phyloP scores from a whole-genome alignment of 64 coral and sea anemone species.

The Stichodactyla helianthus region DNA sequence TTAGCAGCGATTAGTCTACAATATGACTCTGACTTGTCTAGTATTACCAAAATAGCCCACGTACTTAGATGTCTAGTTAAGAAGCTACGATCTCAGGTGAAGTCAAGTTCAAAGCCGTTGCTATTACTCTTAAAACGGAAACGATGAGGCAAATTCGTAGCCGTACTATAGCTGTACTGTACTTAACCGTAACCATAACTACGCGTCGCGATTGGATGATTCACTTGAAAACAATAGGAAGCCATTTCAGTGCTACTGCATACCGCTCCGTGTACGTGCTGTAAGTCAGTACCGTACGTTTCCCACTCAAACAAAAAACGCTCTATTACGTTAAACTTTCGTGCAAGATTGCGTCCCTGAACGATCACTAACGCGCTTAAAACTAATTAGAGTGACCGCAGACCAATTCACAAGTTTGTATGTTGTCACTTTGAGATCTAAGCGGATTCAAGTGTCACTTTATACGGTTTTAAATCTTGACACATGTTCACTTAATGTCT shows the following conservation, averaged over 20 bases:
- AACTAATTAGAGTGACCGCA: background rate
- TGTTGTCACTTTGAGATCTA: background rate
- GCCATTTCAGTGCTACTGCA: too few relatives aligned
- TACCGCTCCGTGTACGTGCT: too few relatives aligned
- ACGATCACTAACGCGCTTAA: background rate
- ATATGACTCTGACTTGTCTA: background rate
- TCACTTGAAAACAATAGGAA: too few relatives aligned
- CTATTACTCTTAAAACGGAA: background rate
- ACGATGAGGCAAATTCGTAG: too few relatives aligned
- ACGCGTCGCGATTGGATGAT: too few relatives aligned
- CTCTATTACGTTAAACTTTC: background rate
- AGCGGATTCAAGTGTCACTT: background rate
- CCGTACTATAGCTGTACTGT: too few relatives aligned
- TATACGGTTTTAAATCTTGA: background rate
- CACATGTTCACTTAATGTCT: background rate
- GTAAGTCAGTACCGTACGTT: too few relatives aligned
- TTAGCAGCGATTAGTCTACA: background rate
- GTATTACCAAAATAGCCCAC: background rate
- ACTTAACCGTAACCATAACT: too few relatives aligned
- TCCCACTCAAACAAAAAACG: too few relatives aligned
- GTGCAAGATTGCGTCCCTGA: background rate
- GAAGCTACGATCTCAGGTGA: background rate
- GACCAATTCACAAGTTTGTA: conserved; percentile 7
- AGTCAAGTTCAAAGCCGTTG: background rate
- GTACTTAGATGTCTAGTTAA: background rate